Base-by-base conservation (phyloP, 2,888 invertebrate genomes). In the Dicyrtomina minuta region DNA sequence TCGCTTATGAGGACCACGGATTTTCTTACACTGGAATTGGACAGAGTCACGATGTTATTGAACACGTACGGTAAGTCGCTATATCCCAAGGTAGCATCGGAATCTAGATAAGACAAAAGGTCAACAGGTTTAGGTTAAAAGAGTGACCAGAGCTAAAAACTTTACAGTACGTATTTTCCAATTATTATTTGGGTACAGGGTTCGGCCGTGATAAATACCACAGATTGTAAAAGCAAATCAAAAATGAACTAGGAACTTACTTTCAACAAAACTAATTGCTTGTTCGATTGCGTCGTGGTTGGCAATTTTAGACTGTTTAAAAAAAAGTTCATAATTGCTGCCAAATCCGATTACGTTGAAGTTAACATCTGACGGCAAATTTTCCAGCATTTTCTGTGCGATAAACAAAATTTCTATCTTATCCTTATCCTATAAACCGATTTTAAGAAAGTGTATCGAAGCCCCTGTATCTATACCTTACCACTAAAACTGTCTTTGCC, bases 321-420 rank as follows among this genome's bases (percentile, higher is more conserved):
- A 56, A 27, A 56, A 56, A 4, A 56, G n/a, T 17, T 56, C 56
- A 27, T 27, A 33, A 24, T 56, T 27, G 24, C 56, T 56, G 4
- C 56, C 56, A 17, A 56, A 56, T 24, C 56, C 56, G 13, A 56
- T 4, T 4, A 56, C 56, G n/a, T 56, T 56, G 17, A 56, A 56
- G 8, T 27, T 1, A 12, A 33, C 27, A 2, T 24, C 27, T 2
- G 15, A 4, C 4, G 56, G 56, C 8, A 56, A 27, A 10, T 15
- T 17, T n/a, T 33, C 2, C 13, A 56, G 56, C 27, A 56, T 24
- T 26, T 56, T n/a, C 56, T 56, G 27, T 6, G 46, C 10, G 20
- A 20, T 6, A 46, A 17, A 20, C n/a, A n/a, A n/a, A n/a, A n/a
- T n/a, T n/a, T n/a, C n/a, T n/a, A n/a, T n/a, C n/a, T n/a, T n/a